Percentiles rank a stretch among this genome's conserved stretches.
Evolutionary conservation across 2,797 vertebrate species (phyloP).

Genomic region (Pipistrellus pygmaeus): DNA sequence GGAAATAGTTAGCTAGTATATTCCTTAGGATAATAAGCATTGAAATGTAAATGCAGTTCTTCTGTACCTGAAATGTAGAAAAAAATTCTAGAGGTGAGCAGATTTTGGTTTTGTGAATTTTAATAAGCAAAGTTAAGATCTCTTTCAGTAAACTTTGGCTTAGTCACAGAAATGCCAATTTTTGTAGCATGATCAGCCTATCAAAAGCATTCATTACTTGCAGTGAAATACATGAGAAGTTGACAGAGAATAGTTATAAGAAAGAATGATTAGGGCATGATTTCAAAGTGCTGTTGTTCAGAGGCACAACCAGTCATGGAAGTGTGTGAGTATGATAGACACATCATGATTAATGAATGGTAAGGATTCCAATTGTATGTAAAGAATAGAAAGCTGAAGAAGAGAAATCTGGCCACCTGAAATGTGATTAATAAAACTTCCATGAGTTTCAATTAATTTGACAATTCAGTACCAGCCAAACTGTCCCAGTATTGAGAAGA

Average conservation of each 20-base stretch:
- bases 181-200: not conserved
- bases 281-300: conserved; percentile 12
- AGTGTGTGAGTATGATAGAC: not conserved
- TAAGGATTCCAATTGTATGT: not conserved
- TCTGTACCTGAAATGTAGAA: not conserved
- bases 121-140: not conserved
- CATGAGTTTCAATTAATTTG: conserved; percentile 32
- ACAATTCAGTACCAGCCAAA: not conserved
- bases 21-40: not conserved
- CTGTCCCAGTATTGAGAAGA: conserved; percentile 7
- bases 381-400: conserved; percentile 13
- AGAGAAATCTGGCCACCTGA: conserved; percentile 14
- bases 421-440: conserved; percentile 34
- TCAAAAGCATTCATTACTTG: not conserved
- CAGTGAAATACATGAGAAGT: not conserved
- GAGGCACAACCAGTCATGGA: not conserved
- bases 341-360: not conserved
- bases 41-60: conserved; percentile 6
- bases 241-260: not conserved
- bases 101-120: not conserved
- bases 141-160: not conserved
- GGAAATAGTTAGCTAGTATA: not conserved
- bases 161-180: not conserved
- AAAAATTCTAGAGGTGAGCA: not conserved
- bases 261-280: not conserved